phyloP scores from a whole-genome alignment of 2,797 vertebrate genomes.

The Falco peregrinus region DNA sequence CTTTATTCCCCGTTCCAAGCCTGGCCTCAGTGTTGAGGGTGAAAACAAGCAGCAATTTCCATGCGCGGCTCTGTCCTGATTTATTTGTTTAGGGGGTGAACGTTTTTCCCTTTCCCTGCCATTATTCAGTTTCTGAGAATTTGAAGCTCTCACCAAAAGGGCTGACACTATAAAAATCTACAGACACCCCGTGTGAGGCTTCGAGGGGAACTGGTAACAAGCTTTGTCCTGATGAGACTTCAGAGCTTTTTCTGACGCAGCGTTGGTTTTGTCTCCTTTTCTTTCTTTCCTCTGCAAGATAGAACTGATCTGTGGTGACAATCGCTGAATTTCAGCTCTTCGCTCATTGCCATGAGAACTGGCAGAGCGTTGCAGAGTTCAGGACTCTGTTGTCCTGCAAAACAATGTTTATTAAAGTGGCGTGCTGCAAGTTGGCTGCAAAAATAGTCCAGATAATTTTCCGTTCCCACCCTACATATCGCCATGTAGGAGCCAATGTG shows the following conservation, averaged over 20 bases:
- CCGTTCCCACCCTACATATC: background rate
- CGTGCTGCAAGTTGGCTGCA: background rate
- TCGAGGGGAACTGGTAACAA: background rate
- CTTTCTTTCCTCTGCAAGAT: background rate
- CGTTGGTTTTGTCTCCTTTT: background rate
- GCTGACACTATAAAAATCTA: background rate
- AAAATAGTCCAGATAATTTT: background rate
- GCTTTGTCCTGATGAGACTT: background rate
- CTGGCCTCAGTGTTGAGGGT: background rate
- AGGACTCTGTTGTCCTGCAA: background rate
- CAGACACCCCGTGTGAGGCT: background rate
- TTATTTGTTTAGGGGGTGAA: background rate
- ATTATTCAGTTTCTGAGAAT: background rate
- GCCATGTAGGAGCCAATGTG: background rate
- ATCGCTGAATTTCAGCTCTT: background rate
- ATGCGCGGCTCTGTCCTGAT: background rate
- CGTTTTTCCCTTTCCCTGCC: background rate
- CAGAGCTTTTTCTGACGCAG: background rate
- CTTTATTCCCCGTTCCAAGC: background rate
- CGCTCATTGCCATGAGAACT: slow-evolving; percentile 30
- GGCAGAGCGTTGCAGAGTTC: background rate
- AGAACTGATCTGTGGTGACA: background rate
- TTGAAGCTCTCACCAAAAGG: background rate
- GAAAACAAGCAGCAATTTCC: background rate
- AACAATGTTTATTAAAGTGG: background rate